Percentiles rank a stretch among this genome's conserved stretches.
These are phyloP conservation scores for Actenoides hombroni DNA, from an alignment of 2,113 vertebrate genomes.

Conservation along the genomic window DNA sequence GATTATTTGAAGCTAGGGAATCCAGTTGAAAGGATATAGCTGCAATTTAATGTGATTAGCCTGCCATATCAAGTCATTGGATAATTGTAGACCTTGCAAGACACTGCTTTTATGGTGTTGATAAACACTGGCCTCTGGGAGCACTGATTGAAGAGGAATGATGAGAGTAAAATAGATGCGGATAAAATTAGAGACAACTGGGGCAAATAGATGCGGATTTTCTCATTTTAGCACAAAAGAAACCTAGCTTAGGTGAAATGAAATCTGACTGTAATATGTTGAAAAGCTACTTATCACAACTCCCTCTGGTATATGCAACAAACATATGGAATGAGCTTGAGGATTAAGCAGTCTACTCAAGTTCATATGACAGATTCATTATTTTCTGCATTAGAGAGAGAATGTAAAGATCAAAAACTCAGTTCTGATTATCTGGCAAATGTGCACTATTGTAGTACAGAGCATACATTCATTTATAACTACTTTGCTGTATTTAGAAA, in stretches of 20 bases:
- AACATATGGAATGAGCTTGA: constrained; percentile 18
- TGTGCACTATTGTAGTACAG: not conserved
- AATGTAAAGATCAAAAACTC: constrained; percentile 30
- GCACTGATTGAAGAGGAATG: constrained; percentile 21
- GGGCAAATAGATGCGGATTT: constrained; percentile 34
- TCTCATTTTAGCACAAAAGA: constrained; percentile 59
- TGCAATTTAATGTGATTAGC: constrained; percentile 39
- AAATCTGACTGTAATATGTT: constrained; percentile 61
- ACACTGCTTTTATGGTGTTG: not conserved
- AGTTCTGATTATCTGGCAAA: constrained; percentile 23
- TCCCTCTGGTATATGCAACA: constrained; percentile 32
- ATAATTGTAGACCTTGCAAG: constrained; percentile 49
- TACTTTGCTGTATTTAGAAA: not conserved
- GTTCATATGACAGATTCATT: constrained; percentile 28
- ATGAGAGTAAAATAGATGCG: constrained; percentile 26
- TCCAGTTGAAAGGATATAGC: constrained; percentile 45
- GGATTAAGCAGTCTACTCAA: not conserved
- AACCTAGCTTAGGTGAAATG: constrained; percentile 43
- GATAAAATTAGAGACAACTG: constrained; percentile 56
- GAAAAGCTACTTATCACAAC: constrained; percentile 47
- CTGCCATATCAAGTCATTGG: constrained; percentile 29
- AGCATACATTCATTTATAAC: not conserved
- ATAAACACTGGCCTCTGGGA: constrained; percentile 26
- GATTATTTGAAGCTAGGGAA: constrained; percentile 43
- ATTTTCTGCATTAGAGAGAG: constrained; percentile 33